These are phyloP conservation scores for Chloroceryle inda DNA, from an alignment of 2,797 vertebrate species.

Conservation along the genomic window DNA sequence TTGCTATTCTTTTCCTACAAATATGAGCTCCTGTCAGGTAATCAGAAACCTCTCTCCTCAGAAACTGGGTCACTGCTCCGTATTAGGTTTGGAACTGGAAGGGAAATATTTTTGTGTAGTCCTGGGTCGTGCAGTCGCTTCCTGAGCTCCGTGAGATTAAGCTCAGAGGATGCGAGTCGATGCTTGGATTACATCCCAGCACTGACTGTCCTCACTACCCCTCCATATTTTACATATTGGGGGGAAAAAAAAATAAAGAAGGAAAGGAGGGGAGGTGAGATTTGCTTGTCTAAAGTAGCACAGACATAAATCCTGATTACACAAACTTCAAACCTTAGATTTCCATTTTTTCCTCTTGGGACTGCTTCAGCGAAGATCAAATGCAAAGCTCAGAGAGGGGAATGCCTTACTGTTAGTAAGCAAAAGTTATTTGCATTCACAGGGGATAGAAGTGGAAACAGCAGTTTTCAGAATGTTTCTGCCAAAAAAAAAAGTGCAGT, in stretches of 20 bases:
- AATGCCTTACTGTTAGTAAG: not conserved
- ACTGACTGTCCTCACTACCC: not conserved
- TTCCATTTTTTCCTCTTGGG: not conserved
- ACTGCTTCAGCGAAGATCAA: not conserved
- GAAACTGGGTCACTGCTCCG: slow-evolving; percentile 75
- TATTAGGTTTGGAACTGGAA: slow-evolving; percentile 23
- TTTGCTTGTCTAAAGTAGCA: not conserved
- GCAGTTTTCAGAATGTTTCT: not conserved
- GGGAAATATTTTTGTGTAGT: slow-evolving; percentile 1
- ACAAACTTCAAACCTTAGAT: not conserved
- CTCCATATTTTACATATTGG: rapidly evolving
- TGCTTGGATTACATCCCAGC: not conserved
- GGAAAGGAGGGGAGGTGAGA: not conserved
- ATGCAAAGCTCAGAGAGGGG: not conserved
- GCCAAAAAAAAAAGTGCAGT: not conserved
- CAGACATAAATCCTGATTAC: not conserved
- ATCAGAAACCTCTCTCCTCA: slow-evolving; percentile 54
- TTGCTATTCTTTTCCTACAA: slow-evolving; percentile 35
- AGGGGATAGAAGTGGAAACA: not conserved
- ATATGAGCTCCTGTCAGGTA: slow-evolving; percentile 72
- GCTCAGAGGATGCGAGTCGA: not conserved
- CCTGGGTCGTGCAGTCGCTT: not conserved
- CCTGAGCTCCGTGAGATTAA: not conserved
- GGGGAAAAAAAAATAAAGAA: too few relatives aligned
- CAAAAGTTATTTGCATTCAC: not conserved